Conservation (phyloP, 2,113 vertebrate species). For the Poicephalus gulielmi region DNA sequence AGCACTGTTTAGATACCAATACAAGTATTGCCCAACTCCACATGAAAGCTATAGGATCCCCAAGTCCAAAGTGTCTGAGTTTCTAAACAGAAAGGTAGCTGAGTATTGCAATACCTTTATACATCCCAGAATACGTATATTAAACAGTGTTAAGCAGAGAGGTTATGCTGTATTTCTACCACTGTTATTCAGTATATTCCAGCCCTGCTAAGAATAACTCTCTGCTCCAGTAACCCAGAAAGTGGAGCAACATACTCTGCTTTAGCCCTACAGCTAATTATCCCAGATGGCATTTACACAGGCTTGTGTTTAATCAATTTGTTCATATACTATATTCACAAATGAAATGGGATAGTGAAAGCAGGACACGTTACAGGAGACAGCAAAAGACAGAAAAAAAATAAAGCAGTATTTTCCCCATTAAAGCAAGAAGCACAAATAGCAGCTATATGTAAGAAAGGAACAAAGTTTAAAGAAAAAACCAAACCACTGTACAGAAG, state of each 20-base stretch:
- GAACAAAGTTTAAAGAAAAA: not conserved
- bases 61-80: not conserved
- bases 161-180: not conserved
- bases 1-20: not conserved
- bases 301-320: not conserved
- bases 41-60: not conserved
- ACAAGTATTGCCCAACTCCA: not conserved
- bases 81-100: not conserved
- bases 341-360: not conserved
- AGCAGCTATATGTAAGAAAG: not conserved
- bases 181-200: not conserved
- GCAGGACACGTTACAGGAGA: not conserved
- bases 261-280: not conserved
- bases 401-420: not conserved
- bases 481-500: not conserved
- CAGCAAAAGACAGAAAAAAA: not conserved
- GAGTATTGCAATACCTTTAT: not conserved
- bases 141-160: not conserved
- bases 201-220: not conserved
- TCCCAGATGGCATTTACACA: not conserved
- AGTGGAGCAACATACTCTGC: not conserved
- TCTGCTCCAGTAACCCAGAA: conserved; percentile 19
- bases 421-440: not conserved
- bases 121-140: not conserved
- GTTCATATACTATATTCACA: not conserved